Evolutionary conservation across 2,797 vertebrate species (phyloP), one percentile per base, ranked within the genome.

Genomic region (Poecile montanus): DNA sequence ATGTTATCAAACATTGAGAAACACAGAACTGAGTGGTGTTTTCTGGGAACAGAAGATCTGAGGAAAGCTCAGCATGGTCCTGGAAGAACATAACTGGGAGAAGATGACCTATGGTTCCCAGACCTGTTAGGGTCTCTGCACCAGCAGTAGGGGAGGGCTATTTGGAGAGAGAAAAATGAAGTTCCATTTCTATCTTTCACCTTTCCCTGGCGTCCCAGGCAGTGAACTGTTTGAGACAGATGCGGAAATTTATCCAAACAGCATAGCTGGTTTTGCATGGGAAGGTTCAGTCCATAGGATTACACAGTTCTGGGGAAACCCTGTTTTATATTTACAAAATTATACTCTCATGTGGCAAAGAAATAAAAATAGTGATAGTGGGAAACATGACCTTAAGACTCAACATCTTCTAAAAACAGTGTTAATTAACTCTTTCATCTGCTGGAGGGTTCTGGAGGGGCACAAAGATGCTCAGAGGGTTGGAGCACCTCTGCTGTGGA

Each of bases 211-310:
- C 44, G 36, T 30, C 18, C 82, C 18, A 78, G 57, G 54, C 42
- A 65, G 29, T 16, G 25, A 87, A 56, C 15, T n/a, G 9, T 32
- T 40, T 19, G 27, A 85, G 54, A 65, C 2, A 32, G 26, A 32
- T 22, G 29, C 29, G n/a, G 11, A 85, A 61, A 48, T 62, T 32
- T 73, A 18, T 66, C 21, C 34, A 57, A 57, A 47, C 8, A 42
- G 29, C 1, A 0, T 7, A 12, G 23, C 38, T 87, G 88, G 1
- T 25, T 85, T 72, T 44, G 51, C 1, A 0, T 11, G 26, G 23
- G 19, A 83, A 78, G 32, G 16, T 58, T 89, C 45, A 75, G 23
- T 51, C 29, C 38, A 26, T 9, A 30, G 23, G 8, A 60, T 23
- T 23, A n/a, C 56, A 57, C 1, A 70, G 10, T 11, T 73, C 47